Conservation (phyloP, 37 sponge, comb jelly and placozoan genomes). For the Eunapius fragilis region DNA sequence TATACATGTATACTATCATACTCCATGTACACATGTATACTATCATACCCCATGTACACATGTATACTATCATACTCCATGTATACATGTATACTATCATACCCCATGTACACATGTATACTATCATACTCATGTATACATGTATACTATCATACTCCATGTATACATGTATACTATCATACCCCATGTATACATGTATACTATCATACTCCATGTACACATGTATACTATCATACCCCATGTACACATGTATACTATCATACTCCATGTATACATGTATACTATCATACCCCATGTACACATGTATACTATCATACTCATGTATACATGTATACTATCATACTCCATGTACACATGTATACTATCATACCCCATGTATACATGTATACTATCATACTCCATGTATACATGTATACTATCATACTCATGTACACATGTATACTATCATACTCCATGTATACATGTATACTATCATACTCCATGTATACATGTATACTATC, state of each 20-base stretch:
- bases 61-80: background rate
- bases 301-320: background rate
- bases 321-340: background rate
- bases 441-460: constrained; percentile 9
- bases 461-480: background rate
- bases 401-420: background rate
- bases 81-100: background rate
- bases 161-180: background rate
- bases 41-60: constrained; percentile 1
- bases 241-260: background rate
- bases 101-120: background rate
- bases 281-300: constrained; percentile 5
- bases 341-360: background rate
- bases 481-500: background rate
- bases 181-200: background rate
- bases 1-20: background rate
- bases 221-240: background rate
- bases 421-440: background rate
- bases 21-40: background rate
- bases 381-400: background rate
- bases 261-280: background rate
- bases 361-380: constrained; percentile 5
- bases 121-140: background rate
- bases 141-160: constrained; percentile 9
- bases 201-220: constrained; percentile 6